Base-by-base conservation (phyloP, 1,140 invertebrate genomes). In the Drosophila sturtevanti region DNA sequence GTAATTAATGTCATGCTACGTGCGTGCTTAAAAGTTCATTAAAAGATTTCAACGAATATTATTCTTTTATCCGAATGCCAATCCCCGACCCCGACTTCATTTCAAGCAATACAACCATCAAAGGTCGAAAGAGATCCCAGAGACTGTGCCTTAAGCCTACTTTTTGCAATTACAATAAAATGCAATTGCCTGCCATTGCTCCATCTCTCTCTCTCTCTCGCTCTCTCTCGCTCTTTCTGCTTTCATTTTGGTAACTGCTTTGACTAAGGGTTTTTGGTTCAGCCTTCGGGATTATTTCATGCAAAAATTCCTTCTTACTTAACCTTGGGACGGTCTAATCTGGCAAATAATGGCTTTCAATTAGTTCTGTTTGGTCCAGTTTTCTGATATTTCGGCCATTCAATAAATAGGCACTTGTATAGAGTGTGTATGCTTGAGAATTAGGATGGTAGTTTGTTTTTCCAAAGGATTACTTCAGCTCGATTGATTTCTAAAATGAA, bases 321-420 rank as follows among this genome's bases (percentile, higher is more conserved):
- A 87, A 82, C 82, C 82, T 87, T 86, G 75, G 48, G 75, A 58
- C 68, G 44, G 37, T 68, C 73, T 86, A 86, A 86, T 82, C 82
- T 79, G 66, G 75, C 71, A 86, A 86, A 86, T 87, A 86, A 86
- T 86, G 82, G 63, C 71, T 82, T 86, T 86, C 81, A 86, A 86
- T 86, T 86, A 86, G 81, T 78, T 86, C 60, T 77, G 81, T 85
- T 81, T 77, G 81, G 81, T 85, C 37, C 37, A 38, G 2, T 38
- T 38, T 12, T 37, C 10, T 12, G 12, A 9, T 37, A 3, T 37
- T 4, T 14, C 27, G 27, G 3, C 27, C 7, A 6, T 31, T 31
- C 4, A 31, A 6, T 31, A 4, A 3, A 6, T 4, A 6, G 27
- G 4, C 27, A 31, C 27, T 7, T 31, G 6, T 31, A 31, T 7